These are phyloP conservation scores for Gymnogyps californianus DNA, from an alignment of 2,113 vertebrate species.

Conservation along the genomic window DNA sequence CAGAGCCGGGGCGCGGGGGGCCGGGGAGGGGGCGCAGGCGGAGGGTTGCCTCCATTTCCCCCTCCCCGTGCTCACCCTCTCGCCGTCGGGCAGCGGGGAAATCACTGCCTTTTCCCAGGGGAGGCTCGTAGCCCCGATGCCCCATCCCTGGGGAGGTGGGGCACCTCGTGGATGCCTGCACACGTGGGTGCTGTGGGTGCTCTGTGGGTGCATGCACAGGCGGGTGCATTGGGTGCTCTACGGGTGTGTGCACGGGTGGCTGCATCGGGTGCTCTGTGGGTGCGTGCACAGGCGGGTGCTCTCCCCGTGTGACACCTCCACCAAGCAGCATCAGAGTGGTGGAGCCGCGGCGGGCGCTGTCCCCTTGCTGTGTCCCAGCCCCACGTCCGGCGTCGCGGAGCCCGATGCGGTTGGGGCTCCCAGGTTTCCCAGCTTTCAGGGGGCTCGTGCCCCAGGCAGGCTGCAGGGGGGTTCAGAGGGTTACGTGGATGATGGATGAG, in stretches of 20 bases:
- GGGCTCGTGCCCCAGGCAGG: rapidly evolving
- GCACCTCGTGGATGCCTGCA: background rate
- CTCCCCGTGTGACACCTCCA: background rate
- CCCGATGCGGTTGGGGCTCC: rapidly evolving
- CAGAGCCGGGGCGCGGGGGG: rapidly evolving
- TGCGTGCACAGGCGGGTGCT: background rate
- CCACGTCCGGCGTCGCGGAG: rapidly evolving
- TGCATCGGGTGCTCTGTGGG: background rate
- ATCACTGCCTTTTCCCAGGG: background rate
- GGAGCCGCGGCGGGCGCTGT: rapidly evolving
- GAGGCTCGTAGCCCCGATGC: background rate
- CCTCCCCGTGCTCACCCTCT: background rate
- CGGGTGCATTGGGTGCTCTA: background rate
- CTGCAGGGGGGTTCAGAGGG: rapidly evolving
- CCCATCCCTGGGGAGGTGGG: background rate
- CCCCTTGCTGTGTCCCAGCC: background rate
- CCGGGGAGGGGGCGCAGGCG: rapidly evolving
- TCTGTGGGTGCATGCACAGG: too few relatives aligned
- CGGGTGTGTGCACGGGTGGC: background rate
- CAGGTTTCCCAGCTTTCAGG: rapidly evolving
- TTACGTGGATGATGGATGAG: rapidly evolving
- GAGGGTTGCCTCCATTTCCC: rapidly evolving
- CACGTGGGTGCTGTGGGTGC: background rate
- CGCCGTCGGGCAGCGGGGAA: rapidly evolving
- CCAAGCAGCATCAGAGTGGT: rapidly evolving